Base-by-base conservation (phyloP, 2,797 vertebrate species). In the Dallia pectoralis region DNA sequence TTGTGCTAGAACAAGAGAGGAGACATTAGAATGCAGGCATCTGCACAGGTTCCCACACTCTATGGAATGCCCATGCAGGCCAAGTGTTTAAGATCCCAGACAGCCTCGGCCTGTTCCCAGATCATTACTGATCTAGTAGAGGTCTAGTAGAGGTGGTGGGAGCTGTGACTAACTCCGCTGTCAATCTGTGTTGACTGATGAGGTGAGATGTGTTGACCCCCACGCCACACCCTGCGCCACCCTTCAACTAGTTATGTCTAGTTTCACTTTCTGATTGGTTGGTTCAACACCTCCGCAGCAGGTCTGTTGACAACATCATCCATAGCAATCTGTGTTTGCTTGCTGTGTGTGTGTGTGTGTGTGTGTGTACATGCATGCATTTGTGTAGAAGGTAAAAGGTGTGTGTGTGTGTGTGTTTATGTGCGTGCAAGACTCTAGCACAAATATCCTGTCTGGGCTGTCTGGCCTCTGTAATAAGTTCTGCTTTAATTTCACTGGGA, bases 141-240 rank as follows among this genome's bases (percentile, higher is more conserved):
- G 83, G 78, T 79, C 71, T 48, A 44, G 65, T 47, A 40, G 65
- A 12, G 65, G 36, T 18, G 40, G 22, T 16, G 40, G 66, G 66
- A 44, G 66, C 40, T 8, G 66, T 14, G 19, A 14, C n/a, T 47
- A 25, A 47, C 44, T 44, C 32, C 49, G 15, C 67, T 66, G 53
- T 65, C 70, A 69, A 29, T 73, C 73, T 84, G 66, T 66, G 59
- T 62, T 73, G 87, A 88, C 80, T 91, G 88, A 93, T 90, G 88
- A 91, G 79, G 91, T 91, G 91, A 83, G 82, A 83, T 59, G 69
- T 59, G 69, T 36, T 84, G 84, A 88, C 87, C 87, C 75, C 16
- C 66, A 70, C 51, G n/a, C 70, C 51, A 79, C 44, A 25, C 87
- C 85, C 80, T 47, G 80, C 44, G 25, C 87, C 86, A 80, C 86